Evolutionary conservation across 2,113 vertebrate genomes (phyloP), one percentile per base, ranked within the genome.

Genomic region (Probosciger aterrimus): DNA sequence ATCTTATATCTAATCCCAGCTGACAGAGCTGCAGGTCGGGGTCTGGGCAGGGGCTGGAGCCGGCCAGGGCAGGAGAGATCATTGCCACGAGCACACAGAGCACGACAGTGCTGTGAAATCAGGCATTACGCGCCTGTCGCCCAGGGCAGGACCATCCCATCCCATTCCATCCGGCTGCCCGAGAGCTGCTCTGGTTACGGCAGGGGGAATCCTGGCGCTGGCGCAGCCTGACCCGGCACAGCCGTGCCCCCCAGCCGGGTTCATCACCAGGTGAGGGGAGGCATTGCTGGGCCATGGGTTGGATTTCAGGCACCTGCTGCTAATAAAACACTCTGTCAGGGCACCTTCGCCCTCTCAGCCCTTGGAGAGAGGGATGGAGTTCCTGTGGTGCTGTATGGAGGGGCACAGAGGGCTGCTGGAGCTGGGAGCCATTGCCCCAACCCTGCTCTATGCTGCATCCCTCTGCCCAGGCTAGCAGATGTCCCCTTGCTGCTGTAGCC

Each of bases 281-380:
- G 60, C 86, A 95, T 89, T 67, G 71, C 91, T 85, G 97, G 82
- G 95, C 86, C 53, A 70, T 10, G n/a, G 81, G 80, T 94, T 93
- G 62, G 52, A 49, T 97, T 97, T 97, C 96, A 97, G 95, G 92
- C 98, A 98, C 96, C 97, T 98, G 98, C 93, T 92, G 64, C 90
- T 88, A 97, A 98, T 98, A 98, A 98, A 98, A 98, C 97, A 98
- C 70, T 86, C 93, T 98, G 98, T 97, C 97, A 97, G 67, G 80
- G 37, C 62, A 91, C 84, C 53, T 63, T 83, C 1, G 0, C 68
- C 83, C 82, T 89, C 86, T 69, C 87, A 86, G 86, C 27, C 78
- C 50, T 92, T 80, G 41, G 70, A 91, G 86, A 60, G 68, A 95
- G 82, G 90, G 55, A 92, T 19, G 82, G 77, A 44, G 47, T 88